A percentile compares a stretch with the other conserved stretches of the same genome.
phyloP scores from a whole-genome alignment of 2,888 invertebrate species.

The Tigriopus californicus region DNA sequence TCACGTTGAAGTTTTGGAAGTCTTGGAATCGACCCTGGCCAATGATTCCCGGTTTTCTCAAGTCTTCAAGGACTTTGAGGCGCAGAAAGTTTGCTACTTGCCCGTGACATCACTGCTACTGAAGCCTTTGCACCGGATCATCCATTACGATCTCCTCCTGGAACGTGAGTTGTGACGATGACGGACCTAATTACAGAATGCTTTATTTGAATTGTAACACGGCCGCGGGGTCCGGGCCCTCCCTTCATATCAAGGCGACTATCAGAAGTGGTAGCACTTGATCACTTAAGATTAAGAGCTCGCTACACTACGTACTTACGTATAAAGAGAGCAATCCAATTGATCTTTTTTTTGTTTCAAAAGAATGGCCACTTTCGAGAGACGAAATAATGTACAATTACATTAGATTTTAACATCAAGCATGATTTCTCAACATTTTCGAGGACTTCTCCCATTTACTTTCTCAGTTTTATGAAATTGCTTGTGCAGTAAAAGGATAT shows the following conservation, averaged over 20 bases:
- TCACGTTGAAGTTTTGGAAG: constrained; percentile 53
- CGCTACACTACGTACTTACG: no score
- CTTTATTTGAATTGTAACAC: not conserved
- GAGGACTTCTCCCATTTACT: no score
- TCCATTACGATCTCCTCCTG: constrained; percentile 60
- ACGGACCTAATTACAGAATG: not conserved
- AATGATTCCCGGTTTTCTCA: constrained; percentile 45
- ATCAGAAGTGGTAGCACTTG: not conserved
- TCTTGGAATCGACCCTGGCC: constrained; percentile 55
- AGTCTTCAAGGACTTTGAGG: constrained; percentile 55
- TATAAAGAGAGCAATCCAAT: no score
- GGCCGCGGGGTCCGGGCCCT: not conserved
- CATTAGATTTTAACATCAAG: no score
- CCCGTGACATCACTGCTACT: constrained; percentile 61
- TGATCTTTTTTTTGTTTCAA: no score
- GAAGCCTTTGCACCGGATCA: constrained; percentile 60
- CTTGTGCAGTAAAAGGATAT: no score
- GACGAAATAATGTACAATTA: no score
- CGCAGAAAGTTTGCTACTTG: constrained; percentile 63
- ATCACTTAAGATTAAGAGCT: not conserved
- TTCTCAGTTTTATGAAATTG: no score
- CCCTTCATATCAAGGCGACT: not conserved
- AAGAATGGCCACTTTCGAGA: no score
- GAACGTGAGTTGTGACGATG: constrained; percentile 39
- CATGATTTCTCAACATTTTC: no score